Conservation (phyloP, 2,888 invertebrate species). For the Cosmorhoe ocellata region DNA sequence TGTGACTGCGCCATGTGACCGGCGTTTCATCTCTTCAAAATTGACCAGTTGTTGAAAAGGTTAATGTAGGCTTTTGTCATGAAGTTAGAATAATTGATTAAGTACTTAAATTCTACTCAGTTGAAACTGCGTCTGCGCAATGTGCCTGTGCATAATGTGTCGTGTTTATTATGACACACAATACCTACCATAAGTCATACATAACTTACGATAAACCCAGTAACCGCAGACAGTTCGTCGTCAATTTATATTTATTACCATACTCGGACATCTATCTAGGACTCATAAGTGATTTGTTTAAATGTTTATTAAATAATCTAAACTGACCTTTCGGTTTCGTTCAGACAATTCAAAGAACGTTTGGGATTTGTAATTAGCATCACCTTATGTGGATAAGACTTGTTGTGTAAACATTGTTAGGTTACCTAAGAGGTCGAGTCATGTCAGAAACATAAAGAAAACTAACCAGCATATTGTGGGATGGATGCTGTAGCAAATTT, state of each 20-base stretch:
- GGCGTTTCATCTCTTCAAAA: slow-evolving; percentile 16
- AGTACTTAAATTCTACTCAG: no score
- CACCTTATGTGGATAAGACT: slow-evolving; percentile 31
- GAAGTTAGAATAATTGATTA: no score
- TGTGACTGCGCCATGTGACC: no score
- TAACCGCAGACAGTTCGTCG: slow-evolving; percentile 55
- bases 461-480: slow-evolving; percentile 18
- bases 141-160: slow-evolving; percentile 8
- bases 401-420: slow-evolving; percentile 35
- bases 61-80: no score
- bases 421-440: slow-evolving; percentile 30
- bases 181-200: slow-evolving; percentile 16
- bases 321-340: slow-evolving; percentile 24
- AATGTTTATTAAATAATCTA: slow-evolving; percentile 23
- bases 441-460: slow-evolving; percentile 30
- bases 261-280: slow-evolving; percentile 21
- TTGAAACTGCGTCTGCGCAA: slow-evolving; percentile 10
- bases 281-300: slow-evolving; percentile 17
- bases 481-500: slow-evolving; percentile 28
- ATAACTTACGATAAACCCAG: slow-evolving; percentile 41
- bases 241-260: slow-evolving; percentile 39
- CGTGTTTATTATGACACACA: slow-evolving; percentile 13
- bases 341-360: slow-evolving; percentile 29
- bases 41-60: background rate
- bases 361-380: slow-evolving; percentile 35